Evolutionary conservation across 2,113 vertebrate species (phyloP), one percentile per base, ranked within the genome.

Genomic region (Sphyrna mokarran): DNA sequence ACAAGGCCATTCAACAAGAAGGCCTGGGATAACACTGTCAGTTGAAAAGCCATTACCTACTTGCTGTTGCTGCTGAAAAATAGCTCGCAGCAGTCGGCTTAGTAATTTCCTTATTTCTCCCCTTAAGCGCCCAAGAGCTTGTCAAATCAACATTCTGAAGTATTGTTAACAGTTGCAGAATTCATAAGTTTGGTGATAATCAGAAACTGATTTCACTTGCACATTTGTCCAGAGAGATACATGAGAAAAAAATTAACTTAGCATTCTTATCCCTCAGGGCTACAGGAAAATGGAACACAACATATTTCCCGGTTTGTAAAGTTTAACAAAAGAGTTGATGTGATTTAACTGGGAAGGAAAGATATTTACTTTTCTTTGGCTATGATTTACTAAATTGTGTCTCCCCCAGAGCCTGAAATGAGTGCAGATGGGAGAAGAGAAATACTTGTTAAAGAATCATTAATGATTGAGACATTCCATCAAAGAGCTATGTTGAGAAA

Each of bases 1-100:
- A 72, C 69, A 95, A 54, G 94, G 69, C 94, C 94, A 72, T 95
- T 95, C 40, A 48, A 72, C 94, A 95, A 95, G 68, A 95, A 76
- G 69, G 68, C 40, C 94, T 23, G 37, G 69, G 68, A 95, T 40
- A 95, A 72, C 40, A 43, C 40, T 95, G 94, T 76, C 40, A 95
- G 37, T 76, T 76, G 66, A 70, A 76, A 95, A 95, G 94, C 68
- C 94, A 70, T 72, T 95, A 95, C 68, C 94, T 72, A 69, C 23
- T 72, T 8, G 69, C 43, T 6, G 68, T 37, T 23, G 40, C 91
- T 76, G 69, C 94, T 95, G 68, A 95, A 72, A 70, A 76, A 48
- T 33, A 40, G 69, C 40, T 95, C 18, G 68, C 40, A 43, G 69
- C 94, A 95, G 48, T 48, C 26, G 69, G 69, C 68, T 76, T 95